A percentile compares a stretch with the other conserved stretches of the same genome.
These are phyloP conservation scores for Pampus argenteus DNA, from an alignment of 2,797 vertebrate species.

Conservation along the genomic window DNA sequence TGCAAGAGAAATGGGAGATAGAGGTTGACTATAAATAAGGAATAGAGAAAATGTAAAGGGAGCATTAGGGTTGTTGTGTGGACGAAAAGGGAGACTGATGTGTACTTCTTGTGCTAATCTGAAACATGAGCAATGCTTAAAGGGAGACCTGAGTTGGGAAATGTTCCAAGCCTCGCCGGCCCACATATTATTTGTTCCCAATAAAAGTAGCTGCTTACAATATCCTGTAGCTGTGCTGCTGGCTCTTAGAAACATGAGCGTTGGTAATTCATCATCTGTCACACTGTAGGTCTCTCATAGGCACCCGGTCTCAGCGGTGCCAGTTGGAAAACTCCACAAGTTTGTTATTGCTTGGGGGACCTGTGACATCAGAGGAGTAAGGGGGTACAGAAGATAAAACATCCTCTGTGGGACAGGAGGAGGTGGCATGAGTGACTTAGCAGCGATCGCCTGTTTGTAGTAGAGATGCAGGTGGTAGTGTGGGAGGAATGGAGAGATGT, in stretches of 20 bases:
- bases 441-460: slow-evolving; percentile 22
- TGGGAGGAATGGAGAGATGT: slow-evolving; percentile 14
- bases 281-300: slow-evolving; percentile 33
- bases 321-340: slow-evolving; percentile 11
- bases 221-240: slow-evolving; percentile 61
- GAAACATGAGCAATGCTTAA: slow-evolving; percentile 73
- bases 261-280: slow-evolving; percentile 64
- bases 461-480: slow-evolving; percentile 26
- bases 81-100: slow-evolving; percentile 36
- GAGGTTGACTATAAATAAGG: slow-evolving; percentile 22
- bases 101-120: slow-evolving; percentile 71
- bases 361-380: slow-evolving; percentile 54
- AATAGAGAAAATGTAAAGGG: slow-evolving; percentile 28
- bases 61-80: not conserved
- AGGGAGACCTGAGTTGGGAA: slow-evolving; percentile 68
- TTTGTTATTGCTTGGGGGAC: slow-evolving; percentile 17
- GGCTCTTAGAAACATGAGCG: slow-evolving; percentile 48
- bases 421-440: slow-evolving; percentile 9
- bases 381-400: slow-evolving; percentile 31
- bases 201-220: slow-evolving; percentile 75
- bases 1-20: slow-evolving; percentile 50
- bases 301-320: slow-evolving; percentile 34
- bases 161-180: slow-evolving; percentile 58
- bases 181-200: slow-evolving; percentile 71
- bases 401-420: slow-evolving; percentile 17